Evolutionary conservation across 2,797 vertebrate species (phyloP).

Genomic region (Synaphobranchus kaupii): DNA sequence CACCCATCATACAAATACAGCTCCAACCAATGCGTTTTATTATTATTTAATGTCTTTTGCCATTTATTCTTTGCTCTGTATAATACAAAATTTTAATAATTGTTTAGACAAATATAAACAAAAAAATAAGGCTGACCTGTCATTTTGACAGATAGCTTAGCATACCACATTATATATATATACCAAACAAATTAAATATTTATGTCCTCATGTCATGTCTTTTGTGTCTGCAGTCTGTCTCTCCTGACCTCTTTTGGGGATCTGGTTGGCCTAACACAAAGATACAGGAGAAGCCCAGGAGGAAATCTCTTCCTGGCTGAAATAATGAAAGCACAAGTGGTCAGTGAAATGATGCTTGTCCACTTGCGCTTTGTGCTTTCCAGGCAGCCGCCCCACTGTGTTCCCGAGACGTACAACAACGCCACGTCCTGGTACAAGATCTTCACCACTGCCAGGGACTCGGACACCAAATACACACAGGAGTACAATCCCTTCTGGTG

Average conservation of each 20-base stretch:
- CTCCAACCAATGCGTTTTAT: no score
- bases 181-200: no score
- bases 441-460: slow-evolving; percentile 92
- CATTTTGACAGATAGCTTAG: no score
- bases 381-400: slow-evolving; percentile 93
- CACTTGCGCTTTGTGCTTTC: slow-evolving; percentile 34
- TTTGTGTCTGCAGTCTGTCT: background rate
- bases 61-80: no score
- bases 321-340: background rate
- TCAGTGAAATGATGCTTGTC: background rate
- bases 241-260: background rate
- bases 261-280: background rate
- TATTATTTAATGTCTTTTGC: no score
- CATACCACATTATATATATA: no score
- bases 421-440: slow-evolving; percentile 97
- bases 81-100: no score
- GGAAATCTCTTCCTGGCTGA: background rate
- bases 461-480: slow-evolving; percentile 92
- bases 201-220: background rate
- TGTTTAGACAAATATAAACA: no score
- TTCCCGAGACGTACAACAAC: slow-evolving; percentile 93
- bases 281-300: background rate
- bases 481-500: slow-evolving; percentile 99
- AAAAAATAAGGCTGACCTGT: no score
- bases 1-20: no score